A percentile compares a stretch with the other conserved stretches of the same genome.
phyloP scores from a whole-genome alignment of 2,797 vertebrate species.

The Sebastes kiyomatsui region DNA sequence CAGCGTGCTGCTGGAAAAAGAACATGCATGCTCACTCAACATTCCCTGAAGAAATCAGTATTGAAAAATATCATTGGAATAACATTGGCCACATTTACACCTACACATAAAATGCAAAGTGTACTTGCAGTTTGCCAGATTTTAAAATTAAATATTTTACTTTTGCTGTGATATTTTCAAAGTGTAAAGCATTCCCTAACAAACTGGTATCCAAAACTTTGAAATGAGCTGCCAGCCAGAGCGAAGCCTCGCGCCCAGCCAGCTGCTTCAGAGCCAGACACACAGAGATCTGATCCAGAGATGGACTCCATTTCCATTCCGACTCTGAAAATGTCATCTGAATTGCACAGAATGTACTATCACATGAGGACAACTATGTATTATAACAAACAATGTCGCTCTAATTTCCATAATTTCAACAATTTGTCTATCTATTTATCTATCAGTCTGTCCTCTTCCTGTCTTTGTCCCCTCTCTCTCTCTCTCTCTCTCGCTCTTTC shows the following conservation, averaged over 20 bases:
- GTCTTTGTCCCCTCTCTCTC: neutral
- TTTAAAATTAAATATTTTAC: constrained; percentile 6
- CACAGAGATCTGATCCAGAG: constrained; percentile 15
- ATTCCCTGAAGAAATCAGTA: neutral
- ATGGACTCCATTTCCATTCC: constrained; percentile 29
- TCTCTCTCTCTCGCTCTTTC: neutral
- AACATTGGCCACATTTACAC: constrained; percentile 18
- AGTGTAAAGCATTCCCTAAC: constrained; percentile 7
- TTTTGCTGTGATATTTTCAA: constrained; percentile 23
- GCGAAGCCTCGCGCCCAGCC: constrained; percentile 5
- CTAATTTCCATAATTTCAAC: neutral
- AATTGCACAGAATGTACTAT: constrained; percentile 6
- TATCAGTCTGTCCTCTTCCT: neutral
- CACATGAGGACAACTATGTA: neutral
- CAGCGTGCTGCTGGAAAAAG: constrained; percentile 3
- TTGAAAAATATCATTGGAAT: constrained; percentile 24
- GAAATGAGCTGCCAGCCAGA: constrained; percentile 31
- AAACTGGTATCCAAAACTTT: constrained; percentile 11
- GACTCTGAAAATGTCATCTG: constrained; percentile 11
- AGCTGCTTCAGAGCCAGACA: constrained; percentile 33
- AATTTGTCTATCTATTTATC: neutral
- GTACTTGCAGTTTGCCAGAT: neutral
- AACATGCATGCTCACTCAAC: neutral
- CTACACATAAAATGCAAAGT: constrained; percentile 21
- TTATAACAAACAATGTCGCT: neutral